phyloP scores from a whole-genome alignment of 2,888 invertebrate genomes.

The Aplocera efformata region DNA sequence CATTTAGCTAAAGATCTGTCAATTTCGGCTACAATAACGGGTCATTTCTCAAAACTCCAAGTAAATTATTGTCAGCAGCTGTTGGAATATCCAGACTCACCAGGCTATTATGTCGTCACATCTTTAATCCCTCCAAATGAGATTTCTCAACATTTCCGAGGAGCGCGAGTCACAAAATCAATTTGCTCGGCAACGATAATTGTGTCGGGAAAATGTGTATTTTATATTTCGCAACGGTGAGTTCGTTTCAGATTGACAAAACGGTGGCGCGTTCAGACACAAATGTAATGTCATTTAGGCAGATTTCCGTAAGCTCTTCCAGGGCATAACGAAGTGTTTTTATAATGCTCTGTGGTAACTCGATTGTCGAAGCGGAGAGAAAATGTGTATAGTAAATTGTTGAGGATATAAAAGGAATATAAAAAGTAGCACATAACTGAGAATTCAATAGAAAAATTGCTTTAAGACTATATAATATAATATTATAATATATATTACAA shows the following conservation, averaged over 20 bases:
- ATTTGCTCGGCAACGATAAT: slow-evolving; percentile 16
- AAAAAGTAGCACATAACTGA: neutral
- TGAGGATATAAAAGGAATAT: neutral
- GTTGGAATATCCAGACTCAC: too few species aligned
- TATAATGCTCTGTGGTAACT: slow-evolving; percentile 23
- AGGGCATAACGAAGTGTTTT: slow-evolving; percentile 23
- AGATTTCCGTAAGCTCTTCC: slow-evolving; percentile 36
- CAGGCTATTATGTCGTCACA: slow-evolving; percentile 3
- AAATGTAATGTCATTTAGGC: slow-evolving; percentile 28
- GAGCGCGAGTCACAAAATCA: slow-evolving; percentile 19
- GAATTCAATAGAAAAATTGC: too few species aligned
- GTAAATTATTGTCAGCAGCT: too few species aligned
- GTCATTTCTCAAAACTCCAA: too few species aligned
- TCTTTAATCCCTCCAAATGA: slow-evolving; percentile 10
- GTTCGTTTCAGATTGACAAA: slow-evolving; percentile 11
- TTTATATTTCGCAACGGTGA: slow-evolving; percentile 14
- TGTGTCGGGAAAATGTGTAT: slow-evolving; percentile 12
- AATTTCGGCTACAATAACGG: neutral
- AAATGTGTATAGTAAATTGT: slow-evolving; percentile 2
- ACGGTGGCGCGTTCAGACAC: slow-evolving; percentile 13
- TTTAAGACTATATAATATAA: too few species aligned
- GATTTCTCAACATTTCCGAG: slow-evolving; percentile 16
- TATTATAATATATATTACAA: too few species aligned
- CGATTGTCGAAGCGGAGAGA: slow-evolving; percentile 6
- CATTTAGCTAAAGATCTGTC: too few species aligned